A percentile compares a stretch with the other conserved stretches of the same genome.
phyloP scores from a whole-genome alignment of 2,888 invertebrate genomes.

The Lycaena phlaeas region DNA sequence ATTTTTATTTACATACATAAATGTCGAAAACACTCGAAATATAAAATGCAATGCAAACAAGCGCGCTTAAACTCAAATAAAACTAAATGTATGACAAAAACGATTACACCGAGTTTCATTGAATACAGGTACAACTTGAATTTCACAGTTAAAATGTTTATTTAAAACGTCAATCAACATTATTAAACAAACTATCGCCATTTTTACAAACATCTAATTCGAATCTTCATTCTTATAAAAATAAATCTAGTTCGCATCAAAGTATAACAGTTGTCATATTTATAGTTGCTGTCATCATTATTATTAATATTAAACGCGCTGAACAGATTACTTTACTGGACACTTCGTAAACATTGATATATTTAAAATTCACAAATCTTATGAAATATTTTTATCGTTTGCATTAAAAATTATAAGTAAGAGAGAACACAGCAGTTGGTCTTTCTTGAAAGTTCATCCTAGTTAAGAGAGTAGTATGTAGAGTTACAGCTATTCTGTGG shows the following conservation, averaged over 20 bases:
- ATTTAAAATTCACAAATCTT: no score
- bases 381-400: no score
- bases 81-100: background rate
- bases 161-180: conserved; percentile 1
- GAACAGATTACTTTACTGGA: no score
- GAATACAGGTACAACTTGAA: background rate
- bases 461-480: no score
- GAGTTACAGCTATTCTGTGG: no score
- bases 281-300: background rate
- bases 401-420: no score
- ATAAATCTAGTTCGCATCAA: background rate
- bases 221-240: background rate
- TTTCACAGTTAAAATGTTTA: conserved; percentile 1
- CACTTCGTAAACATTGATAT: no score
- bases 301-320: background rate
- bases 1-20: no score
- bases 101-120: background rate
- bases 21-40: no score
- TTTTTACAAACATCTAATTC: background rate
- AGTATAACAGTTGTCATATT: background rate
- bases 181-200: background rate
- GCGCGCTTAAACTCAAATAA: background rate
- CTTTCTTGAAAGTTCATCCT: no score
- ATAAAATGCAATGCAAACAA: no score
- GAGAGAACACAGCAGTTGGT: no score